Conservation (phyloP, 1,140 invertebrate species). For the Riptortus pedestris region DNA sequence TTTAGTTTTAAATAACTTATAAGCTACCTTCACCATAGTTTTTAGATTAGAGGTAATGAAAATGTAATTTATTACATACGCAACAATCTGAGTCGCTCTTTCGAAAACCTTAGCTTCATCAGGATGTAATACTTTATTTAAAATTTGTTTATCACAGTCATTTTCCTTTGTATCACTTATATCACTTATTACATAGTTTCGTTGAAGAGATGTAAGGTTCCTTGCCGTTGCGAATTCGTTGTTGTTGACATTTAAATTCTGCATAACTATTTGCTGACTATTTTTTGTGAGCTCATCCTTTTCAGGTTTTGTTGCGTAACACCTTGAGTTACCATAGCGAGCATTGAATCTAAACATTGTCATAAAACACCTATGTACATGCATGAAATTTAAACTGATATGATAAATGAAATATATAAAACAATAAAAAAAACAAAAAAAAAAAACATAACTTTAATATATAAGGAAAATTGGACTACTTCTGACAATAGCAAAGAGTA, state of each 20-base stretch:
- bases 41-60: too few relatives aligned
- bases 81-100: slow-evolving; percentile 71
- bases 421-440: not conserved
- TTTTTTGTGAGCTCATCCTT: slow-evolving; percentile 9
- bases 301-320: slow-evolving; percentile 17
- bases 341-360: slow-evolving; percentile 27
- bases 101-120: slow-evolving; percentile 68
- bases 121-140: slow-evolving; percentile 35
- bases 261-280: not conserved
- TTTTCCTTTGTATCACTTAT: slow-evolving; percentile 36
- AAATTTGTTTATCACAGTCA: slow-evolving; percentile 41
- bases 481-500: too few relatives aligned
- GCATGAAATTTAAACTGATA: not conserved
- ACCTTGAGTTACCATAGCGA: slow-evolving; percentile 20
- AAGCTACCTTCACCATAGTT: too few relatives aligned
- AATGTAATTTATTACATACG: slow-evolving; percentile 49
- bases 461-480: not conserved
- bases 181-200: not conserved
- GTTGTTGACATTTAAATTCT: not conserved
- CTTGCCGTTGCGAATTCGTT: slow-evolving; percentile 32
- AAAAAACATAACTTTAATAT: not conserved
- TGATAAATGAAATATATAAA: too few relatives aligned
- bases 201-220: slow-evolving; percentile 32
- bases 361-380: not conserved
- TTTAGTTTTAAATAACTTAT: too few relatives aligned